Conservation (phyloP, 2,888 invertebrate genomes). For the Agrotis segetum region DNA sequence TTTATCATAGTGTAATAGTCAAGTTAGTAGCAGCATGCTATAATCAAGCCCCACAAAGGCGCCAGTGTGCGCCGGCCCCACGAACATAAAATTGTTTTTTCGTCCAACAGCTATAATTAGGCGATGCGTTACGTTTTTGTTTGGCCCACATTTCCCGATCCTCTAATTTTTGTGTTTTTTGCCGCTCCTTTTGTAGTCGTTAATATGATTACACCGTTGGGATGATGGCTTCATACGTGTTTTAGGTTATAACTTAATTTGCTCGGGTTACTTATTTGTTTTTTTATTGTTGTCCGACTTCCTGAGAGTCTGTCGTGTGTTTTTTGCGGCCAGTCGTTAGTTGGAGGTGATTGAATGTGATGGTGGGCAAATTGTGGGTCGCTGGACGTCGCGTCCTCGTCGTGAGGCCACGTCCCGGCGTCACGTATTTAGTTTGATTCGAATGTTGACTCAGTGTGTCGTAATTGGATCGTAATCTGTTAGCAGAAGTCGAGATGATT, state of each 20-base stretch:
- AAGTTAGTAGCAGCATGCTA: slow-evolving; percentile 67
- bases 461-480: slow-evolving; percentile 81
- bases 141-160: slow-evolving; percentile 91
- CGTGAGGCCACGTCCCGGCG: slow-evolving; percentile 49
- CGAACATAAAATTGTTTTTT: slow-evolving; percentile 90
- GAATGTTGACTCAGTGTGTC: slow-evolving; percentile 78
- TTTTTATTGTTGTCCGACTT: slow-evolving; percentile 89
- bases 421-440: slow-evolving; percentile 78
- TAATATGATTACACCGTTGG: slow-evolving; percentile 91
- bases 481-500: slow-evolving; percentile 66
- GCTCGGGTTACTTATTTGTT: slow-evolving; percentile 89
- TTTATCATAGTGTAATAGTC: slow-evolving; percentile 64
- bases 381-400: slow-evolving; percentile 53
- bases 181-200: slow-evolving; percentile 91
- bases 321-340: slow-evolving; percentile 88
- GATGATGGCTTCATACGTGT: slow-evolving; percentile 91
- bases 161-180: slow-evolving; percentile 91
- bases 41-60: slow-evolving; percentile 75
- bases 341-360: slow-evolving; percentile 89
- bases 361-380: slow-evolving; percentile 85
- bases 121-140: slow-evolving; percentile 91
- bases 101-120: slow-evolving; percentile 90
- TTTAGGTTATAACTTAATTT: slow-evolving; percentile 91
- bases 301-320: slow-evolving; percentile 89
- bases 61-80: slow-evolving; percentile 81